phyloP scores from a whole-genome alignment of 1,140 invertebrate species.

The Paracyclopina nana region DNA sequence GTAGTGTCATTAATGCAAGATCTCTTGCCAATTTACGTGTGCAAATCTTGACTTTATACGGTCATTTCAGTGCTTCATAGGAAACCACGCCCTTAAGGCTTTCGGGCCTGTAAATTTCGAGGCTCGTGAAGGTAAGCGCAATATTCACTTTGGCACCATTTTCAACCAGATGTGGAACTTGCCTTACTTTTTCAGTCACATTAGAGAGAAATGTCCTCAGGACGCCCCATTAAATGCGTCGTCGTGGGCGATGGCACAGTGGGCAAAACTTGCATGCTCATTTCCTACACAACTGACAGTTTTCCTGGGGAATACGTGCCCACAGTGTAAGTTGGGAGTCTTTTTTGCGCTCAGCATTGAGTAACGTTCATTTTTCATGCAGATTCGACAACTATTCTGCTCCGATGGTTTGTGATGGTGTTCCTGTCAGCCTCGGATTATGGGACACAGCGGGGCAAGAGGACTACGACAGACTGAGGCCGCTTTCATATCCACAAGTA shows the following conservation, averaged over 20 bases:
- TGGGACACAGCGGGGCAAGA: constrained; percentile 92
- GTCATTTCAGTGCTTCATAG: too few relatives aligned
- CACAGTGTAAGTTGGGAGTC: constrained; percentile 82
- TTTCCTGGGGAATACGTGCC: constrained; percentile 96
- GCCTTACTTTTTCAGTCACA: too few relatives aligned
- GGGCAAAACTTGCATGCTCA: constrained; percentile 96
- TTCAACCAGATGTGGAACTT: too few relatives aligned
- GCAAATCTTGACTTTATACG: too few relatives aligned
- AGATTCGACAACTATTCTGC: constrained; percentile 97
- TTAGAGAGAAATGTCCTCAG: constrained; percentile 54
- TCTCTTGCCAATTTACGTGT: too few relatives aligned
- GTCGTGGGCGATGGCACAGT: constrained; percentile 85
- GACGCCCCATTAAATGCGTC: constrained; percentile 88
- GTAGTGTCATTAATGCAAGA: too few relatives aligned
- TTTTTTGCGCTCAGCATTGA: too few relatives aligned
- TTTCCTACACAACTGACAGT: constrained; percentile 94
- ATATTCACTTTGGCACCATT: too few relatives aligned
- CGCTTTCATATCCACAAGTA: constrained; percentile 81
- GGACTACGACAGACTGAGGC: constrained; percentile 81
- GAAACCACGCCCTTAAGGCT: too few relatives aligned
- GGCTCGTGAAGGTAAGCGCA: too few relatives aligned
- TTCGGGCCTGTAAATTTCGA: too few relatives aligned
- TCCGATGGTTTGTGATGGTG: constrained; percentile 90
- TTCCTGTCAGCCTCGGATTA: constrained; percentile 78
- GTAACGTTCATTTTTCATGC: constrained; percentile 21